Evolutionary conservation across 92 coral and sea anemone species (phyloP), one percentile per base, ranked within the genome.

Genomic region (Hydrozoanthus gracilis): DNA sequence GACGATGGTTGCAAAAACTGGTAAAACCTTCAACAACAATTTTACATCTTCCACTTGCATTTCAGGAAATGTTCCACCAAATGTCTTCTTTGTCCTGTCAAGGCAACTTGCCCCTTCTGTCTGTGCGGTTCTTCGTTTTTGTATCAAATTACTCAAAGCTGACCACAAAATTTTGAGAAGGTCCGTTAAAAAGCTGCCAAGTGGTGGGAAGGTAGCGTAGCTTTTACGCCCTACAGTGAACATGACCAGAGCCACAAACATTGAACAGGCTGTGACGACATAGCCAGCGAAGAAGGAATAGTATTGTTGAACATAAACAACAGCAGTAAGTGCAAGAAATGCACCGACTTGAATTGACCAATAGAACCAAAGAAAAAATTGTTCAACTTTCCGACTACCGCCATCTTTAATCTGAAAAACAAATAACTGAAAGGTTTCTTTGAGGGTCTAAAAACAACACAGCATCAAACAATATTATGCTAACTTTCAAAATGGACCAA

Each of bases 301-400:
- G 3, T 82, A n/a, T 84, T 96, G 98, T 51, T 96, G 98, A 27
- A 96, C 86, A 64, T 85, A 92, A 0, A 91, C 93, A 10, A 96
- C 92, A 3, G 87, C 86, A 27, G 99, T 93, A 60, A 87, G 87
- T 0, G 98, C 94, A 18, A 96, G 0, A 27, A 95, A 72, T 3
- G 95, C 88, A 51, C 99, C 99, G 76, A 95, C 77, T 87, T 96
- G 94, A n/a, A 96, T 93, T 71, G 95, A 96, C 95, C 95, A 96
- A 76, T 96, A 96, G 83, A 87, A 96, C 98, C 99, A 96, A 87
- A 91, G 91, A 70, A 95, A 96, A 87, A 95, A 96, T 46, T 73
- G 86, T 86, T 93, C 94, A 54, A 94, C 90, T 7, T 95, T 95
- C 7, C 77, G 88, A 14, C 91, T 95, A 4, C 99, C 99, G 5